Conservation (phyloP, 2,113 vertebrate species). For the Tetraodon nigroviridis region DNA sequence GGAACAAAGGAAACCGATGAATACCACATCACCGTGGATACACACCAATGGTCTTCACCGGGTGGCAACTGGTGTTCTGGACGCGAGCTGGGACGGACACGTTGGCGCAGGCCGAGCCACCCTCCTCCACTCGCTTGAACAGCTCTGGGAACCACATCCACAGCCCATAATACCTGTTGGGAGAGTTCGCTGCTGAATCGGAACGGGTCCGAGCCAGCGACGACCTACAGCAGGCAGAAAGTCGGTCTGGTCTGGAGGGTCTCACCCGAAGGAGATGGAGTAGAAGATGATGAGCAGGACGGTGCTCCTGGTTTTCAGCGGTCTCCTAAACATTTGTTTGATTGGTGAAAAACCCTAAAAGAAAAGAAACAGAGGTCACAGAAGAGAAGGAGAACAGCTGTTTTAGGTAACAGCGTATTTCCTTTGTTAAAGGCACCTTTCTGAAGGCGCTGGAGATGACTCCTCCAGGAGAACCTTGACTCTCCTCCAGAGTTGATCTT, state of each 20-base stretch:
- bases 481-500: slow-evolving; percentile 9
- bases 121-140: slow-evolving; percentile 58
- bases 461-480: neutral
- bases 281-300: slow-evolving; percentile 69
- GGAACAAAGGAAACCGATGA: neutral
- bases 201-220: too few relatives aligned
- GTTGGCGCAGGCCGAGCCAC: slow-evolving; percentile 68
- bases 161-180: slow-evolving; percentile 71
- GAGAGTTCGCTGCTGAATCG: neutral
- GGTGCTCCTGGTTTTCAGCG: slow-evolving; percentile 56
- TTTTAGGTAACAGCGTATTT: neutral
- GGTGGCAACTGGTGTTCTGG: slow-evolving; percentile 64
- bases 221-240: neutral
- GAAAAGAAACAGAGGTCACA: neutral
- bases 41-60: slow-evolving; percentile 69
- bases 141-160: slow-evolving; percentile 80
- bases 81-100: slow-evolving; percentile 14
- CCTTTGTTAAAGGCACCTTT: slow-evolving; percentile 37
- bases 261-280: slow-evolving; percentile 78
- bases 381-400: neutral
- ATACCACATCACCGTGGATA: neutral
- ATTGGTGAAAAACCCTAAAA: slow-evolving; percentile 60
- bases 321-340: slow-evolving; percentile 51
- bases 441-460: slow-evolving; percentile 26
- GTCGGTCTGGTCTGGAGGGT: neutral